Evolutionary conservation across 1,140 invertebrate species (phyloP).

Genomic region (Littorina saxatilis): DNA sequence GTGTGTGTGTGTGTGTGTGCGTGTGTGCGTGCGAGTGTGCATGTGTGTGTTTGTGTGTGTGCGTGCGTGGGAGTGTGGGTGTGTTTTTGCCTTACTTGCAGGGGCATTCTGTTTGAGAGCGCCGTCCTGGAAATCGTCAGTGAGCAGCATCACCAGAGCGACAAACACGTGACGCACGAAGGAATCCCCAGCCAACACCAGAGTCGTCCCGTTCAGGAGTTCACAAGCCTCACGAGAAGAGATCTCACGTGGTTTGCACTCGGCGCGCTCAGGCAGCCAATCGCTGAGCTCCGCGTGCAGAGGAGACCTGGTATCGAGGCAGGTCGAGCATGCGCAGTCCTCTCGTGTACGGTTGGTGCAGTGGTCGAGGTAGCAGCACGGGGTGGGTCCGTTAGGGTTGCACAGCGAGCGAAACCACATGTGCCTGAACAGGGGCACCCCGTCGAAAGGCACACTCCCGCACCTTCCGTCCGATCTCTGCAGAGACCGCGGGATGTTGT

Average conservation of each 20-base stretch:
- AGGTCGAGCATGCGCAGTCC: slow-evolving; percentile 37
- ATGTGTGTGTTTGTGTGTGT: too few relatives aligned
- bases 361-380: slow-evolving; percentile 34
- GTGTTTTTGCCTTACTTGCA: slow-evolving; percentile 23
- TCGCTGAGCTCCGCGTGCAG: slow-evolving; percentile 44
- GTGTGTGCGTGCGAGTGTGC: too few relatives aligned
- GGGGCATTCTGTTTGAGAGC: slow-evolving; percentile 27
- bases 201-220: slow-evolving; percentile 19
- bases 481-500: slow-evolving; percentile 34
- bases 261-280: slow-evolving; percentile 27
- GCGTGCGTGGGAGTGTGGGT: too few relatives aligned
- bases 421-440: background rate
- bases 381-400: slow-evolving; percentile 38
- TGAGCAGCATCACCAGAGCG: slow-evolving; percentile 40
- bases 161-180: slow-evolving; percentile 47
- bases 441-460: slow-evolving; percentile 39
- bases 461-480: slow-evolving; percentile 42
- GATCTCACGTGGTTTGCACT: slow-evolving; percentile 23
- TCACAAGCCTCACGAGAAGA: slow-evolving; percentile 19
- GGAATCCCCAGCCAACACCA: slow-evolving; percentile 45
- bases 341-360: background rate
- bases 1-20: too few relatives aligned
- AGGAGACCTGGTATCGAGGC: slow-evolving; percentile 39
- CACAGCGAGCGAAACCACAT: slow-evolving; percentile 46
- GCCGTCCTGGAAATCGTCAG: slow-evolving; percentile 28